Conservation (phyloP, 2,888 invertebrate genomes). For the Steinernema hermaphroditum region DNA sequence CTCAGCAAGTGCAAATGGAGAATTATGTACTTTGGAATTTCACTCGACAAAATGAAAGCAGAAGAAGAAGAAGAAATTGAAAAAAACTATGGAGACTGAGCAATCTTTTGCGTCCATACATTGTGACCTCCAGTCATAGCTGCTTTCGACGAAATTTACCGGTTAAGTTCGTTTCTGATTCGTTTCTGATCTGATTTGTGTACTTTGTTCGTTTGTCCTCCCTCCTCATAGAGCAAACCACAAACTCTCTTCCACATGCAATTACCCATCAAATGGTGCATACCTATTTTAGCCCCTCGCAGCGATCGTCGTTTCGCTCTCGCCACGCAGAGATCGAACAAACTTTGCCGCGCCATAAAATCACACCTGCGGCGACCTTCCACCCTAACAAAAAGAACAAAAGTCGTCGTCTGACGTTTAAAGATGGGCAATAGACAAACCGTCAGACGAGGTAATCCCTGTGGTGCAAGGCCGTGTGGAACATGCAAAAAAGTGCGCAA, state of each 20-base stretch:
- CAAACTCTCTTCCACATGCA: background rate
- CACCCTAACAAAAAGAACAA: slow-evolving; percentile 1
- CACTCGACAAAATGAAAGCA: too few species aligned
- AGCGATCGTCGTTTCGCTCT: background rate
- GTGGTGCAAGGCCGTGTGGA: background rate
- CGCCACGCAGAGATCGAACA: background rate
- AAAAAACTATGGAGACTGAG: too few species aligned
- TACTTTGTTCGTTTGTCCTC: too few species aligned
- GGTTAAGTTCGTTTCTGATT: too few species aligned
- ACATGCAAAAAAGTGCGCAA: background rate
- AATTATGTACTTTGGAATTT: too few species aligned
- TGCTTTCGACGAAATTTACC: too few species aligned
- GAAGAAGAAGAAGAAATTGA: too few species aligned
- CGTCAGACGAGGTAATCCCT: background rate
- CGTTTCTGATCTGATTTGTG: too few species aligned
- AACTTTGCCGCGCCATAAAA: slow-evolving; percentile 22
- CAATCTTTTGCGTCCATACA: too few species aligned
- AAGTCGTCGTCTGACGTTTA: slow-evolving; percentile 8
- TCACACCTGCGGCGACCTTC: background rate
- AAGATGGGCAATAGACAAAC: slow-evolving; percentile 6
- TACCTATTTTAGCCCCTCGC: background rate
- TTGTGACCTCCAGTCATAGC: too few species aligned
- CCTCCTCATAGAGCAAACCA: background rate
- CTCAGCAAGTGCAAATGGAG: too few species aligned
- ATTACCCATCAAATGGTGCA: background rate